These are phyloP conservation scores for Anhinga rufa DNA, from an alignment of 2,113 vertebrate species.

Conservation along the genomic window DNA sequence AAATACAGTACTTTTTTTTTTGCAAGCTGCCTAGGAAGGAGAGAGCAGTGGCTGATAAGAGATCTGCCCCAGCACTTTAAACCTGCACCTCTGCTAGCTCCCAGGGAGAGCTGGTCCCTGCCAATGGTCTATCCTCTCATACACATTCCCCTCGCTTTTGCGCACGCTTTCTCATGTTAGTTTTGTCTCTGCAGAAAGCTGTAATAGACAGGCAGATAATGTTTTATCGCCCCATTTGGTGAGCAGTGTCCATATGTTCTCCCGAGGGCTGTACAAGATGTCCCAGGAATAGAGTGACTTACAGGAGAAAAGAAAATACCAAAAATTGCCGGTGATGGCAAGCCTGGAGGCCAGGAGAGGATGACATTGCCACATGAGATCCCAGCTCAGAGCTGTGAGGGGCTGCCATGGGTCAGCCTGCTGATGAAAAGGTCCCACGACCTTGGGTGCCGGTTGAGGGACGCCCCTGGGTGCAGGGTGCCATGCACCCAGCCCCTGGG, in stretches of 20 bases:
- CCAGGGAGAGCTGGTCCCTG: accelerated
- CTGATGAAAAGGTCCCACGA: accelerated
- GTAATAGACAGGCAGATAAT: neutral
- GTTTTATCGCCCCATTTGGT: accelerated
- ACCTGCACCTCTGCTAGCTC: accelerated
- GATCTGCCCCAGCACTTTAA: neutral
- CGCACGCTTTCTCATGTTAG: accelerated
- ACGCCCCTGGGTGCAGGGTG: neutral
- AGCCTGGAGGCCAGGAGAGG: neutral
- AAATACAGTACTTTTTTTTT: neutral
- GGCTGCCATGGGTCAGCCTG: neutral
- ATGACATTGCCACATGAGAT: accelerated
- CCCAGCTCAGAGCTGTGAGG: neutral
- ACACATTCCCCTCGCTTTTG: neutral
- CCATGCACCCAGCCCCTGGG: accelerated
- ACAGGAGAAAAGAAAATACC: neutral
- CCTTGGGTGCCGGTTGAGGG: accelerated
- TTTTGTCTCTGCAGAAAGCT: neutral
- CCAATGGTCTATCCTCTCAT: neutral
- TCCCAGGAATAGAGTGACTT: neutral
- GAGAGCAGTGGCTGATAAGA: neutral
- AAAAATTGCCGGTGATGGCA: neutral
- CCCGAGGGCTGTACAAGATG: neutral
- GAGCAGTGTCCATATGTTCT: accelerated
- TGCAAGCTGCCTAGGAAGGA: neutral